Evolutionary conservation across 2,888 invertebrate species (phyloP), one percentile per base, ranked within the genome.

Genomic region (Trichacis sp.): DNA sequence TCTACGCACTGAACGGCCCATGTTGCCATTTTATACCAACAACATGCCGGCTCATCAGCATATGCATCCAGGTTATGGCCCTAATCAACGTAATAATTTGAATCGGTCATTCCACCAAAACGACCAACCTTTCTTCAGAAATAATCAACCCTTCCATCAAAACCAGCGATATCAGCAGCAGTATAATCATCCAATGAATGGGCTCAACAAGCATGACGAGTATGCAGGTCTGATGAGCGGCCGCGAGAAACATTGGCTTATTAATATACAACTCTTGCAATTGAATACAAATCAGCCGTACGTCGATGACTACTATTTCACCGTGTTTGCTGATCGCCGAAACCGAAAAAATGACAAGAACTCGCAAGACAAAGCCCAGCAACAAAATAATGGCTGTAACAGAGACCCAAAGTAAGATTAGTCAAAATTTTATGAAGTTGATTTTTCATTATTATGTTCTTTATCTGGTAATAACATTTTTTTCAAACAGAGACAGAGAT

Each of bases 251-350:
- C 96, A 97, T 73, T 98, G 98, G 96, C 87, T 99, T 9, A 91
- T 97, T 69, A 96, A 96, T 81, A 98, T 99, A 72, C 98, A 98
- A 83, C 87, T 97, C 82, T 84, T 97, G 63, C 98, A 98, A 80
- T 87, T 98, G 1, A 95, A 96, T 79, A 95, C 96, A 0, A 96
- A 95, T 51, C 96, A 97, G 63, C 98, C 98, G 0, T 96, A 96
- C 83, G 91, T 96, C 74, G 97, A 98, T 81, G 99, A 99, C 85
- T 99, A 95, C 83, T 99, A 99, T 80, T 98, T 94, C 78, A 95
- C 95, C 40, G 96, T 84, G 1, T 84, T 78, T 55, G 79, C 80
- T 57, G 82, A 83, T 57, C 73, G 81, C 46, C 73, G 71, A 54
- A 83, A 83, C 65, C 83, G 77, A 24, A 78, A 79, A 46, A 73